Evolutionary conservation across 1,140 invertebrate genomes (phyloP).

Genomic region (Acyrthosiphon pisum): DNA sequence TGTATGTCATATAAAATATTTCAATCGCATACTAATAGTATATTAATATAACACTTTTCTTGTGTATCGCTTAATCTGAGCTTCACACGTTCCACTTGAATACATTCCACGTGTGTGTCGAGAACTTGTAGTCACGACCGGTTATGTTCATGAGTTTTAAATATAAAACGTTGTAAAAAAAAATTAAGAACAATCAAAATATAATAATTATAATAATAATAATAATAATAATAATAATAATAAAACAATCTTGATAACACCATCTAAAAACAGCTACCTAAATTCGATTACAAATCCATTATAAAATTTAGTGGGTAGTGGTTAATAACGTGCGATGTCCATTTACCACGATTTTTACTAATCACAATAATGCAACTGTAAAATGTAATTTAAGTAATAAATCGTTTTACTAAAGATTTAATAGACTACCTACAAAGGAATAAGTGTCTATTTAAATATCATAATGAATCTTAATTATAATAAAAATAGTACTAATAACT

Average conservation of each 20-base stretch:
- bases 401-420: background rate
- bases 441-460: background rate
- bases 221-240: background rate
- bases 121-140: conserved; percentile 29
- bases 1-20: background rate
- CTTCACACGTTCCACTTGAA: conserved; percentile 25
- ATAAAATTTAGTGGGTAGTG: background rate
- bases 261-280: background rate
- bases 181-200: conserved; percentile 22
- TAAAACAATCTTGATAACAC: background rate
- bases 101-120: background rate
- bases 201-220: background rate
- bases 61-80: conserved; percentile 17
- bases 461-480: background rate
- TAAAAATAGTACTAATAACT: no score
- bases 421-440: background rate
- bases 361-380: background rate
- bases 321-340: background rate
- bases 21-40: background rate
- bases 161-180: background rate
- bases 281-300: background rate
- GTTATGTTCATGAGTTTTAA: background rate
- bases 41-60: background rate
- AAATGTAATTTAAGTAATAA: background rate
- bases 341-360: background rate